Percentiles rank a stretch among this genome's conserved stretches.
Conservation (phyloP, 2,888 invertebrate genomes). For the Cephonodes hylas region DNA sequence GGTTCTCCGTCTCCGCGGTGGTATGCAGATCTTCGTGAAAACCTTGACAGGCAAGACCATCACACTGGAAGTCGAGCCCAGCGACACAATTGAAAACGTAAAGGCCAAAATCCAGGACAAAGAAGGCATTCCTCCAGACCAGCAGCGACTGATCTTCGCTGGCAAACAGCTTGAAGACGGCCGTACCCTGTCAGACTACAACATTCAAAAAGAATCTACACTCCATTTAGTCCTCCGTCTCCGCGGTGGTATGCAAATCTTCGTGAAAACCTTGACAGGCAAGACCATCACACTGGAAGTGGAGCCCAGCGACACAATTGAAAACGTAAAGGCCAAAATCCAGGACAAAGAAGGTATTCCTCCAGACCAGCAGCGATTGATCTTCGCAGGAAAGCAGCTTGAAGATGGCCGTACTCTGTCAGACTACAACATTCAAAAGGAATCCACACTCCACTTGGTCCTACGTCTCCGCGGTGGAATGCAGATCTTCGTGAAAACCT, state of each 20-base stretch:
- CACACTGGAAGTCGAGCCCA: conserved; percentile 34
- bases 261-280: conserved; percentile 39
- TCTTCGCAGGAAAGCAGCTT: conserved; percentile 39
- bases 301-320: conserved; percentile 38
- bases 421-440: conserved; percentile 40
- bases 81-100: conserved; percentile 41
- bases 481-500: conserved; percentile 40
- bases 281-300: conserved; percentile 39
- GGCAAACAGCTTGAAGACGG: conserved; percentile 42
- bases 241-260: conserved; percentile 43
- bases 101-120: conserved; percentile 43
- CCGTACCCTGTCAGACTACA: conserved; percentile 36
- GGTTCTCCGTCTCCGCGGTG: no score
- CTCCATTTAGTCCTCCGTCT: conserved; percentile 36
- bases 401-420: conserved; percentile 39
- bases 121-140: conserved; percentile 42
- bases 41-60: no score
- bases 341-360: conserved; percentile 42
- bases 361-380: conserved; percentile 37
- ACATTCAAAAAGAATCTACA: conserved; percentile 41
- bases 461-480: conserved; percentile 39
- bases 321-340: conserved; percentile 40
- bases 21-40: no score
- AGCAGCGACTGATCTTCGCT: conserved; percentile 39
- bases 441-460: conserved; percentile 35